These are phyloP conservation scores for Drosophila serrata DNA, from an alignment of 1,140 invertebrate species.

Conservation along the genomic window DNA sequence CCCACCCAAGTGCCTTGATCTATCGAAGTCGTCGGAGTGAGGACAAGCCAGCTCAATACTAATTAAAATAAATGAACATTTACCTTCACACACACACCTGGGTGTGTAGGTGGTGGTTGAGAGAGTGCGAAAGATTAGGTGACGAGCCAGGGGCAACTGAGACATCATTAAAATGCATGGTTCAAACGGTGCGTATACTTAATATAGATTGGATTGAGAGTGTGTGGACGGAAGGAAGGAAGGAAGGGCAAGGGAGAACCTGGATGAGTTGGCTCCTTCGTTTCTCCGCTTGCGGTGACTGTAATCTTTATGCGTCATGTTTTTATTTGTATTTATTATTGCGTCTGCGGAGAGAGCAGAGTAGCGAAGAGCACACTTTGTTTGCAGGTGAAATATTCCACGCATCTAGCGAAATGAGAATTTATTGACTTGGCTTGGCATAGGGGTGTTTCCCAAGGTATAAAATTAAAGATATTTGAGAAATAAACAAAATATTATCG, in stretches of 20 bases:
- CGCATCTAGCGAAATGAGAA: constrained; percentile 72
- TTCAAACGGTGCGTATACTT: constrained; percentile 79
- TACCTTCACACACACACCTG: constrained; percentile 50
- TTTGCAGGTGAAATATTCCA: constrained; percentile 75
- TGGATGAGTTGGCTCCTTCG: constrained; percentile 37
- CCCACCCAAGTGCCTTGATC: constrained; percentile 37
- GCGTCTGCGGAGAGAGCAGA: constrained; percentile 41
- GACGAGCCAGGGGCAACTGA: constrained; percentile 49
- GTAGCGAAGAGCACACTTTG: constrained; percentile 45
- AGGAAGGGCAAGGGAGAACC: constrained; percentile 1
- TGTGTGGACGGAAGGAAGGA: background rate
- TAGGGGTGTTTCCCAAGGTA: constrained; percentile 3
- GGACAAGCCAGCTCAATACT: constrained; percentile 62
- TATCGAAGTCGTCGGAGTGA: constrained; percentile 19
- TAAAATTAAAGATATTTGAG: too few species aligned
- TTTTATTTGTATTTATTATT: constrained; percentile 84
- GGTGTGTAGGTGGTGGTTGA: constrained; percentile 5
- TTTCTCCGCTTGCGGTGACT: constrained; percentile 56
- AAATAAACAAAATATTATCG: background rate
- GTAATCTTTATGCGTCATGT: constrained; percentile 79
- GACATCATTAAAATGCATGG: constrained; percentile 83
- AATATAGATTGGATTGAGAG: constrained; percentile 71
- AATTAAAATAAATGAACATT: constrained; percentile 82
- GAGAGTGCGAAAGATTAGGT: constrained; percentile 35
- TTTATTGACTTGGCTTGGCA: constrained; percentile 73